phyloP scores from a whole-genome alignment of 2,888 invertebrate genomes.

The Drosophila yooni region DNA sequence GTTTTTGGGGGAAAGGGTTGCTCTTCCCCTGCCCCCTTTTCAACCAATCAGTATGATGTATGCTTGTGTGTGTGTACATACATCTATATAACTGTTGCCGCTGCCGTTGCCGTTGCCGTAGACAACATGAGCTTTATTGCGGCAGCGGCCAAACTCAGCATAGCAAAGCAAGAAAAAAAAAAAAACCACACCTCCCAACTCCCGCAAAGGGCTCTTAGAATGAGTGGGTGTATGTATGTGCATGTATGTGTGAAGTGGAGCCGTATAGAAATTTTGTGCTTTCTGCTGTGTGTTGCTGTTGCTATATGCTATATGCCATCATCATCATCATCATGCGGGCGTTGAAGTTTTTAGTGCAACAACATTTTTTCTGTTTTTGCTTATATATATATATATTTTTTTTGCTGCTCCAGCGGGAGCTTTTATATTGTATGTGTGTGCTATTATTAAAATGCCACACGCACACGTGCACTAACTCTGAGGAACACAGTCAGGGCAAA shows the following conservation, averaged over 20 bases:
- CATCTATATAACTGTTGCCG: slow-evolving; percentile 60
- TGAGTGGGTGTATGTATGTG: slow-evolving; percentile 11
- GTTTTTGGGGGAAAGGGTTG: slow-evolving; percentile 47
- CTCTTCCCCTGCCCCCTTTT: slow-evolving; percentile 1
- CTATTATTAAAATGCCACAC: slow-evolving; percentile 72
- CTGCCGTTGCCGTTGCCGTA: slow-evolving; percentile 73
- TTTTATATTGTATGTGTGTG: slow-evolving; percentile 66
- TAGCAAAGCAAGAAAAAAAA: neutral
- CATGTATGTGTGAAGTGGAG: slow-evolving; percentile 43
- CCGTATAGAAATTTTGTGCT: slow-evolving; percentile 72
- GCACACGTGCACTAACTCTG: slow-evolving; percentile 32
- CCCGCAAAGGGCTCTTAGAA: slow-evolving; percentile 39
- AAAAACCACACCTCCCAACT: slow-evolving; percentile 3
- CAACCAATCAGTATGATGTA: slow-evolving; percentile 15
- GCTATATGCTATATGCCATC: slow-evolving; percentile 54
- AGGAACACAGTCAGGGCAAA: slow-evolving; percentile 29
- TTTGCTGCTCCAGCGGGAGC: slow-evolving; percentile 72
- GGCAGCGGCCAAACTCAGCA: slow-evolving; percentile 64
- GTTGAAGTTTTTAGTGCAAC: slow-evolving; percentile 79
- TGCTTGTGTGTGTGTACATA: neutral
- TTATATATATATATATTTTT: slow-evolving; percentile 7
- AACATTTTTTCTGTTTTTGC: slow-evolving; percentile 60
- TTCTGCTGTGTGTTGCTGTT: slow-evolving; percentile 53
- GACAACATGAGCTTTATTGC: slow-evolving; percentile 80
- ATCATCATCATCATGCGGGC: slow-evolving; percentile 58